Percentiles rank a stretch among this genome's conserved stretches.
phyloP scores from a whole-genome alignment of 2,888 invertebrate genomes.

The Cosmorhoe ocellata region DNA sequence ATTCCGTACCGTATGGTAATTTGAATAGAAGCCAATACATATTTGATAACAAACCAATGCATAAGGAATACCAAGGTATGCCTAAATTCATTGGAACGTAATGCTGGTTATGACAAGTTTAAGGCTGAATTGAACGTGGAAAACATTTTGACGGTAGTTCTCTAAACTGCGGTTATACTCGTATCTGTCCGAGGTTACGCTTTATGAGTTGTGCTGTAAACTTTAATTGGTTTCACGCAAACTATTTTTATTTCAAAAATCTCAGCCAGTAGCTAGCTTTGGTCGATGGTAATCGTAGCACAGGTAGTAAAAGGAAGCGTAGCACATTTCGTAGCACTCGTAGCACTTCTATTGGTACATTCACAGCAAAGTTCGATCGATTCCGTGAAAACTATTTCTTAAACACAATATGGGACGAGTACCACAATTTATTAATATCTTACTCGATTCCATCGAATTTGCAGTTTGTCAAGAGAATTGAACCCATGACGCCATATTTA shows the following conservation, averaged over 20 bases:
- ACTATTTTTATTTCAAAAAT: no score
- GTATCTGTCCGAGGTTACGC: no score
- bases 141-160: not conserved
- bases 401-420: no score
- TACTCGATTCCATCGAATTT: not conserved
- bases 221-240: no score
- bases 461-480: not conserved
- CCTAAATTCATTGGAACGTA: not conserved
- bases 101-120: slow-evolving; percentile 2
- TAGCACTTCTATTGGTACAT: slow-evolving; percentile 1
- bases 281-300: no score
- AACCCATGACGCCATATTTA: slow-evolving; percentile 7
- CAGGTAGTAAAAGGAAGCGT: not conserved
- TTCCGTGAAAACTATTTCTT: not conserved
- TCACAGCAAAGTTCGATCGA: slow-evolving; percentile 4
- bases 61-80: not conserved
- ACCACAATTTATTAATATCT: no score
- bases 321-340: slow-evolving; percentile 11
- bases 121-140: slow-evolving; percentile 4
- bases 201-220: no score
- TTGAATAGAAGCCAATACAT: slow-evolving; percentile 15
- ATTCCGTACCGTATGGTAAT: slow-evolving; percentile 18
- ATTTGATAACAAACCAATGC: not conserved
- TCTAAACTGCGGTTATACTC: not conserved
- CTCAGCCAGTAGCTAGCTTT: no score